These are phyloP conservation scores for Odontamblyopus rebecca DNA, from an alignment of 2,797 vertebrate genomes.

Conservation along the genomic window DNA sequence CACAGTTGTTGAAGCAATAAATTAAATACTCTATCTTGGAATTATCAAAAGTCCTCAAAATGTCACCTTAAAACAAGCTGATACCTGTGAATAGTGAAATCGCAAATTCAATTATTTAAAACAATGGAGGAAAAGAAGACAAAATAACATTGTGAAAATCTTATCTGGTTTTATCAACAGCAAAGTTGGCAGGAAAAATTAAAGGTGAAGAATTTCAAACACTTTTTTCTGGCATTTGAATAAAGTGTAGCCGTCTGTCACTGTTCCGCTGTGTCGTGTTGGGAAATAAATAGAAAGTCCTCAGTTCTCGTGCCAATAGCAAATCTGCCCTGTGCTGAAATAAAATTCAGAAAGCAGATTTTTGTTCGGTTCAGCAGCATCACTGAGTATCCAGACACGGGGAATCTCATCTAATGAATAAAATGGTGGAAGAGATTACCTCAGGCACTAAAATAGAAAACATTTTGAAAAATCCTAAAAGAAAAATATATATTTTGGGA, in stretches of 20 bases:
- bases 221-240: not conserved
- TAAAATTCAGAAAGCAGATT: not conserved
- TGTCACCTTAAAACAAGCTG: too few species aligned
- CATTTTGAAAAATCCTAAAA: not conserved
- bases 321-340: not conserved
- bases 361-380: not conserved
- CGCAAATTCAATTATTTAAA: not conserved
- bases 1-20: too few species aligned
- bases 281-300: constrained; percentile 6
- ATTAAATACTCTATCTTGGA: too few species aligned
- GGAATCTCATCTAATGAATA: not conserved
- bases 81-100: not conserved
- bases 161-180: not conserved
- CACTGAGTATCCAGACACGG: not conserved
- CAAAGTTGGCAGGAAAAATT: not conserved
- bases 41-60: too few species aligned
- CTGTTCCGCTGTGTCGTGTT: not conserved
- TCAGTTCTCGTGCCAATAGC: not conserved
- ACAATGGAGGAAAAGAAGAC: not conserved
- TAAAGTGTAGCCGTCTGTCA: not conserved
- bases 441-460: not conserved
- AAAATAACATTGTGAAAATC: not conserved
- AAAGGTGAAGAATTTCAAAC: constrained; percentile 1
- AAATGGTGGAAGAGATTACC: not conserved
- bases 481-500: not conserved